Conservation (phyloP, 2,113 vertebrate genomes). For the Peromyscus leucopus region DNA sequence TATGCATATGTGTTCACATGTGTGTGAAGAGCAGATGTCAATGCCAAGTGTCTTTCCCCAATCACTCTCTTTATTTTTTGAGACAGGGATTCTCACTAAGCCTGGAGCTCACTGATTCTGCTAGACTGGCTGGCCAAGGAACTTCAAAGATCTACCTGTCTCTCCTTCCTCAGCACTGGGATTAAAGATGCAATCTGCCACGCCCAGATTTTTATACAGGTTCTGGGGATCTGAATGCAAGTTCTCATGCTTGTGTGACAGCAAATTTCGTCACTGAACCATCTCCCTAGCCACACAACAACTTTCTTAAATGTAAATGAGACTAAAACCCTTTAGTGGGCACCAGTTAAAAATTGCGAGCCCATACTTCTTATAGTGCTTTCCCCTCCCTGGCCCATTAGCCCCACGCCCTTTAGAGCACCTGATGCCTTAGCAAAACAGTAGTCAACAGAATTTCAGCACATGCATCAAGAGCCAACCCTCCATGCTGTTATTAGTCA, state of each 20-base stretch:
- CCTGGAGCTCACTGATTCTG: no score
- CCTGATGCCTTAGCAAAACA: not conserved
- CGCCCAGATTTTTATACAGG: not conserved
- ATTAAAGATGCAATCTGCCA: not conserved
- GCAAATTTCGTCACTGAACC: not conserved
- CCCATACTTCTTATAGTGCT: not conserved
- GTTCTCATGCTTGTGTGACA: not conserved
- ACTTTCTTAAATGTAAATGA: not conserved
- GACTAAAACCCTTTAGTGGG: not conserved
- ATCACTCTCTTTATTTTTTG: not conserved
- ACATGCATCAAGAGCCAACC: not conserved
- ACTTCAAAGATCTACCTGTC: not conserved
- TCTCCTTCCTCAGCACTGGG: not conserved
- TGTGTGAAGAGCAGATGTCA: not conserved
- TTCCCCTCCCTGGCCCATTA: not conserved
- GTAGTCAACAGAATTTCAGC: not conserved
- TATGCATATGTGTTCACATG: not conserved
- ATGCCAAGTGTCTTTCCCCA: not conserved
- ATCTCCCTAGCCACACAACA: not conserved
- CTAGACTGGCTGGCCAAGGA: not conserved
- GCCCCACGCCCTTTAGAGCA: not conserved
- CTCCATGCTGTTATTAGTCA: accelerated
- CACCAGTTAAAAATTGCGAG: not conserved
- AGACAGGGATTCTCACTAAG: not conserved
- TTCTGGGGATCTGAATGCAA: not conserved